Conservation (phyloP, 2,888 invertebrate genomes). For the Noctua janthina region DNA sequence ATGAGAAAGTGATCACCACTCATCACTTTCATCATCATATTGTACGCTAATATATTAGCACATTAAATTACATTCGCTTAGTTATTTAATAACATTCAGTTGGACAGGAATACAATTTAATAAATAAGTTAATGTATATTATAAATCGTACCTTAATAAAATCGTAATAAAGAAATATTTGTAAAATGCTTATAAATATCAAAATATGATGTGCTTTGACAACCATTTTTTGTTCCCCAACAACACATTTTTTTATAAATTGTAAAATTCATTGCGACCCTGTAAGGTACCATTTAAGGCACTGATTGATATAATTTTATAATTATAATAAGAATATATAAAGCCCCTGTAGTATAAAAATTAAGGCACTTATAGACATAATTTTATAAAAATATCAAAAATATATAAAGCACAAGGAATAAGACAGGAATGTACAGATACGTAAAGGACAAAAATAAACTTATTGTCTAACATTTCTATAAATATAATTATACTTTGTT, state of each 20-base stretch:
- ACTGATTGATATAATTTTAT: constrained; percentile 6
- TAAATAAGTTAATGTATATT: not conserved
- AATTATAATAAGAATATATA: constrained; percentile 16
- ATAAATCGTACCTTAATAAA: not conserved
- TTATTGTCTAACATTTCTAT: constrained; percentile 28
- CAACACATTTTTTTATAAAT: not conserved
- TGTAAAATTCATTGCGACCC: constrained; percentile 22
- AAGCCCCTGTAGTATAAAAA: constrained; percentile 40
- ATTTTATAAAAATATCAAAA: constrained; percentile 7
- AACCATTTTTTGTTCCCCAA: constrained; percentile 1
- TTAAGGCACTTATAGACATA: constrained; percentile 26
- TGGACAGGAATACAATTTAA: not conserved
- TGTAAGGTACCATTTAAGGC: constrained; percentile 39
- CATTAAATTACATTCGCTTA: not conserved
- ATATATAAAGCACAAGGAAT: constrained; percentile 40
- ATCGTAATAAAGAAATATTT: not conserved
- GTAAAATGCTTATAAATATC: not conserved
- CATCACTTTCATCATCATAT: too few species aligned
- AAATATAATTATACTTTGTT: constrained; percentile 4
- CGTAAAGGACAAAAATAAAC: constrained; percentile 50
- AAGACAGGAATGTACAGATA: constrained; percentile 59
- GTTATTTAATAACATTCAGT: not conserved
- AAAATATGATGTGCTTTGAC: not conserved
- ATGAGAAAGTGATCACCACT: not conserved
- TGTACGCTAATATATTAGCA: not conserved